These are phyloP conservation scores for Melanostigma gelatinosum DNA, from an alignment of 2,113 vertebrate species.

Conservation along the genomic window DNA sequence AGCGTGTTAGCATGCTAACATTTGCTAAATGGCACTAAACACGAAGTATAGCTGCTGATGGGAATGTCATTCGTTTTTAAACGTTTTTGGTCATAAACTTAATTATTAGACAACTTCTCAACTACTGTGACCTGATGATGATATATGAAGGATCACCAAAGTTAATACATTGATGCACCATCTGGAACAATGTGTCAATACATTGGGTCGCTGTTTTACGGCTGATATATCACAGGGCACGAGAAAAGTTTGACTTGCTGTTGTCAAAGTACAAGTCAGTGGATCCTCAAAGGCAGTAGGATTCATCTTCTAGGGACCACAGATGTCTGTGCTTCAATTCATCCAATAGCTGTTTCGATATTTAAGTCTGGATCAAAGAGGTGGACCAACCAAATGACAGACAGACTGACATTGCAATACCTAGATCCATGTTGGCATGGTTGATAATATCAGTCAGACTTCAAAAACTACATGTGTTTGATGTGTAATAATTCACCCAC, in stretches of 20 bases:
- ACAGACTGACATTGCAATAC: not conserved
- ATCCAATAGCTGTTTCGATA: not conserved
- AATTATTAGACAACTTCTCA: not conserved
- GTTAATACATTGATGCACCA: not conserved
- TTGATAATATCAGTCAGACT: not conserved
- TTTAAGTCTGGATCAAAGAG: not conserved
- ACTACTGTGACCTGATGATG: not conserved
- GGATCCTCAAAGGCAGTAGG: not conserved
- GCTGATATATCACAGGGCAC: constrained; percentile 1
- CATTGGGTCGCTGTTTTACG: not conserved
- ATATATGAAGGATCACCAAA: too few species aligned
- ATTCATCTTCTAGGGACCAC: not conserved
- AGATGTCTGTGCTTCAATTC: not conserved
- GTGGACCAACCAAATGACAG: not conserved
- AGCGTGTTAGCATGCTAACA: not conserved
- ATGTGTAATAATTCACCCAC: not conserved
- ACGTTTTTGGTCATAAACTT: not conserved
- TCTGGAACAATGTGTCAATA: not conserved
- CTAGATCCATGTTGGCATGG: not conserved
- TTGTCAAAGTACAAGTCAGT: not conserved
- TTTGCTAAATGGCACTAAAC: not conserved
- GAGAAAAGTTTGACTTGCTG: not conserved
- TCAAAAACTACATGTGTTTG: not conserved
- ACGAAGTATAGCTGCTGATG: not conserved
- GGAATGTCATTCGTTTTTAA: not conserved